Evolutionary conservation across 2,888 invertebrate genomes (phyloP), one percentile per base, ranked within the genome.

Genomic region (Linnaemya vulpina): DNA sequence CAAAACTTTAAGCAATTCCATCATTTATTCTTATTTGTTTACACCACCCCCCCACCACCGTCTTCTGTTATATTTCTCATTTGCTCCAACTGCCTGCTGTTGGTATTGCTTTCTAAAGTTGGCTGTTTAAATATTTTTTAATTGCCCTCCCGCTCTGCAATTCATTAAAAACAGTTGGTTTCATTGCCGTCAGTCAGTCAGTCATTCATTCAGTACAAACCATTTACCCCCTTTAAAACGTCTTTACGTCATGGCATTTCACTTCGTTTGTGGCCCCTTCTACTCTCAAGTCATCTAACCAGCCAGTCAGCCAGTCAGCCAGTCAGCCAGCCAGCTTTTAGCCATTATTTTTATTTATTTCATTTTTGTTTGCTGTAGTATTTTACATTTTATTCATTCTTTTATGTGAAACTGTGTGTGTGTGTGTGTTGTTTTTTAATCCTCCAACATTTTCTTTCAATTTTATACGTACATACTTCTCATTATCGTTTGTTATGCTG

Each of bases 51-150:
- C 71, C 65, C 51, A 3, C 3, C 10, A 11, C 1, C 1, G 8
- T 62, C 58, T 46, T 4, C 3, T 17, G 10, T 20, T 49, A 38
- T 63, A 25, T 46, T 62, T 58, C 68, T 22, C 80, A 78, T 67
- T 63, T 84, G 67, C 77, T 86, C 68, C 68, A 78, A 75, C 75
- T 65, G 71, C 25, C 51, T 79, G 58, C 8, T 63, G 38, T 22
- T 76, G 67, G 17, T 62, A 70, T 74, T 74, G 58, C 73, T 71
- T 53, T 58, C 78, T 77, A n/a, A 81, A 87, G 87, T 88, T 88
- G 88, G 88, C 88, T 88, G 87, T 89, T 90, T 89, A 91, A 90
- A 91, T 89, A 91, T 89, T 90, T 90, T 90, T 91, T 90, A 90
- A 91, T 90, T 91, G 90, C 88, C 88, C 87, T 88, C 87, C 87